These are phyloP conservation scores for human (Homo sapiens) DNA, from an alignment of 2,113 vertebrate species.

Conservation along the genomic window DNA sequence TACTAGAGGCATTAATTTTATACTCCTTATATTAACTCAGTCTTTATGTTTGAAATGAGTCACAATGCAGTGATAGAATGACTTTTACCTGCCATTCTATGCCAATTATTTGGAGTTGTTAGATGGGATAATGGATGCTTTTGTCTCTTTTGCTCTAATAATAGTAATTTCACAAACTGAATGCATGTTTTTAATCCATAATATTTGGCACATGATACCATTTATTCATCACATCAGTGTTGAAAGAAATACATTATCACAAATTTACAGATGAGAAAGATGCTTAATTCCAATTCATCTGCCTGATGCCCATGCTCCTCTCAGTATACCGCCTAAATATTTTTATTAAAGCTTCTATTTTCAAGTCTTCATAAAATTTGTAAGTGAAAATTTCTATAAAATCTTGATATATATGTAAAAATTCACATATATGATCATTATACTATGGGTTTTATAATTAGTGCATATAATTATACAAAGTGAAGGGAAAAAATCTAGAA, in stretches of 20 bases:
- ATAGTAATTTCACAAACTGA: neutral
- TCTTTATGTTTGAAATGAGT: neutral
- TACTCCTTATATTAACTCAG: neutral
- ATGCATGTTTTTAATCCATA: neutral
- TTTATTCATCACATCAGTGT: neutral
- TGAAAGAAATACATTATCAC: neutral
- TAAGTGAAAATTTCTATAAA: neutral
- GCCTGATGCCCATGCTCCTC: neutral
- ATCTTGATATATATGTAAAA: neutral
- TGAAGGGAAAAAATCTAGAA: neutral
- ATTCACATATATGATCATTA: neutral
- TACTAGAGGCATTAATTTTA: neutral
- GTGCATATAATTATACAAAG: neutral
- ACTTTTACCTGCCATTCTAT: neutral
- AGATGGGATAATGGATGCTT: neutral
- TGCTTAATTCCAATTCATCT: neutral
- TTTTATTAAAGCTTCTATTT: neutral
- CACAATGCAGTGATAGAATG: neutral
- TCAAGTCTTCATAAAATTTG: neutral
- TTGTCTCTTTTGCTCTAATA: neutral
- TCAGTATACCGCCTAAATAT: neutral
- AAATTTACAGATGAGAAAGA: neutral
- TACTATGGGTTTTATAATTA: neutral
- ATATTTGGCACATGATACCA: neutral
- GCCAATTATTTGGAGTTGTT: neutral